A percentile compares a stretch with the other conserved stretches of the same genome.
phyloP scores from a whole-genome alignment of 2,888 invertebrate species.

The Lasioglossum pauxillum region DNA sequence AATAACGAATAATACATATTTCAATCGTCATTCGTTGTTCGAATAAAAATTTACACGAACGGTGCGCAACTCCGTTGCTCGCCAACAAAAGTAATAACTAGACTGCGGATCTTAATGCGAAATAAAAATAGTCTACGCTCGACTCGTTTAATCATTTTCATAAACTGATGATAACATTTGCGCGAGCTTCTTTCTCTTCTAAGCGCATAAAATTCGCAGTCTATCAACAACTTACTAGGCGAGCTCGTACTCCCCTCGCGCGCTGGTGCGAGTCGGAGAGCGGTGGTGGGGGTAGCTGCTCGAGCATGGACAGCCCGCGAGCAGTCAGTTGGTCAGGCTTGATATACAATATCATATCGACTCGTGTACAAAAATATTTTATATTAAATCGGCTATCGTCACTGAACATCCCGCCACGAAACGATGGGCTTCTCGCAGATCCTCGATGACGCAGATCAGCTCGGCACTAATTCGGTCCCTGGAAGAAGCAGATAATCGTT shows the following conservation, averaged over 20 bases:
- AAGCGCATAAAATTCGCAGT: neutral
- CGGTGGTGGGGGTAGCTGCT: neutral
- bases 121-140: neutral
- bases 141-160: too few relatives aligned
- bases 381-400: slow-evolving; percentile 64
- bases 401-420: slow-evolving; percentile 51
- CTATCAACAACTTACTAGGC: neutral
- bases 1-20: neutral
- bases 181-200: neutral
- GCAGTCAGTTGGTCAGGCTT: neutral
- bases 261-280: neutral
- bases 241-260: neutral
- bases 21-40: neutral
- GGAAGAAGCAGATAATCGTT: slow-evolving; percentile 61
- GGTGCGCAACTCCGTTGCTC: neutral
- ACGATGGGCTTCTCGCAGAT: slow-evolving; percentile 61
- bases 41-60: neutral
- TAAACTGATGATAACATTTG: too few relatives aligned
- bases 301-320: neutral
- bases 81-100: neutral
- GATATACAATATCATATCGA: slow-evolving; percentile 49
- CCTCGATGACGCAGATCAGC: slow-evolving; percentile 72
- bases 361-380: slow-evolving; percentile 72
- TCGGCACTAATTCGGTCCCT: slow-evolving; percentile 79
- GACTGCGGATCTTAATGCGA: neutral